phyloP scores from a whole-genome alignment of 2,797 vertebrate species.

The Phrynocephalus guinanensis region DNA sequence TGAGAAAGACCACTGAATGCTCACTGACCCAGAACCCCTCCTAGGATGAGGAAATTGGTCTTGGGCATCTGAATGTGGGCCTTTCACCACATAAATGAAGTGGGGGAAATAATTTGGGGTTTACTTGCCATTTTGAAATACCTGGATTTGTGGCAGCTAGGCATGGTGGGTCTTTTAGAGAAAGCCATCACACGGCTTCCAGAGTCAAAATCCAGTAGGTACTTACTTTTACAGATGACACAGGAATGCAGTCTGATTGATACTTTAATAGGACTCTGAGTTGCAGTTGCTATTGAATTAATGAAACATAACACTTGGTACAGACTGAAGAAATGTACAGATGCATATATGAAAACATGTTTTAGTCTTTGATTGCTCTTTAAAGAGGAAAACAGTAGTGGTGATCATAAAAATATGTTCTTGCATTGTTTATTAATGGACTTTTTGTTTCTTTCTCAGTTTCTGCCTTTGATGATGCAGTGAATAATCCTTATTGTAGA shows the following conservation, averaged over 20 bases:
- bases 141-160: background rate
- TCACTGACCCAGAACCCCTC: slow-evolving; percentile 79
- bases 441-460: slow-evolving; percentile 35
- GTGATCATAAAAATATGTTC: slow-evolving; percentile 36
- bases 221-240: slow-evolving; percentile 46
- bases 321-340: slow-evolving; percentile 43
- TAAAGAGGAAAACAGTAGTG: slow-evolving; percentile 20
- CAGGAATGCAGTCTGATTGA: slow-evolving; percentile 58
- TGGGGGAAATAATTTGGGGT: slow-evolving; percentile 65
- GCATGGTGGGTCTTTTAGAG: background rate
- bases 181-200: slow-evolving; percentile 35
- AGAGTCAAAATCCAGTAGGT: slow-evolving; percentile 49
- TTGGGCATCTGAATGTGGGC: slow-evolving; percentile 64
- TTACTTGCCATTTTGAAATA: slow-evolving; percentile 63
- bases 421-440: slow-evolving; percentile 12
- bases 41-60: slow-evolving; percentile 76
- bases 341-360: slow-evolving; percentile 48
- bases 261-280: slow-evolving; percentile 66
- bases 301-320: slow-evolving; percentile 63
- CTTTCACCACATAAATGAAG: slow-evolving; percentile 62
- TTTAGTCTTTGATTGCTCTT: slow-evolving; percentile 26
- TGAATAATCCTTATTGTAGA: slow-evolving; percentile 19
- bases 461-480: background rate
- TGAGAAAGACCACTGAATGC: slow-evolving; percentile 80
- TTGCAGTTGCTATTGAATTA: slow-evolving; percentile 68